phyloP scores from a whole-genome alignment of 2,797 vertebrate species.

The Gephyroberyx darwinii region DNA sequence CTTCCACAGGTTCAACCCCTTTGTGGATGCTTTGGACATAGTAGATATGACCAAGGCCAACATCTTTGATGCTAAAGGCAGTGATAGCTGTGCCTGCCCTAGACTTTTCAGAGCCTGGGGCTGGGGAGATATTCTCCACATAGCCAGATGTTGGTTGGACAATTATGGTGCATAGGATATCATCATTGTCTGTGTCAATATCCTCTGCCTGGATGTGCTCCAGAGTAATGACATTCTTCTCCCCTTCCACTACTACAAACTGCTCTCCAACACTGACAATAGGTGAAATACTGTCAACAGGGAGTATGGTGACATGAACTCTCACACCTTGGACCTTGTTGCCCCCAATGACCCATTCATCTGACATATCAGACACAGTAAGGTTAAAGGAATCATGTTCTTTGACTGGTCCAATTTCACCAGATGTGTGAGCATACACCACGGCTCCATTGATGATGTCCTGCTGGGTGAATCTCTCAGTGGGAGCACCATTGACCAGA shows the following conservation, averaged over 20 bases:
- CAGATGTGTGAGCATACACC: slow-evolving; percentile 85
- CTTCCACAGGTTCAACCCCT: slow-evolving; percentile 86
- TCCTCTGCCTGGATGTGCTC: slow-evolving; percentile 86
- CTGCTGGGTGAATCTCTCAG: slow-evolving; percentile 87
- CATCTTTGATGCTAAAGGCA: slow-evolving; percentile 87
- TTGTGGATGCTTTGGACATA: slow-evolving; percentile 93
- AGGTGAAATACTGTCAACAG: slow-evolving; percentile 86
- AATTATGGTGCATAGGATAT: slow-evolving; percentile 87
- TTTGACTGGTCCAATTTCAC: slow-evolving; percentile 87
- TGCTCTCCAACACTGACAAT: slow-evolving; percentile 79
- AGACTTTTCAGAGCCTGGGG: slow-evolving; percentile 86
- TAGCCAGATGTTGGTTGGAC: slow-evolving; percentile 88
- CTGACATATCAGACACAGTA: slow-evolving; percentile 84
- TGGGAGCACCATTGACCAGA: slow-evolving; percentile 79
- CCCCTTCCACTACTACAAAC: slow-evolving; percentile 85
- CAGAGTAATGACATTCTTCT: slow-evolving; percentile 85
- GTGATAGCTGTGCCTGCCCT: slow-evolving; percentile 85
- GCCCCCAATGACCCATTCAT: slow-evolving; percentile 84
- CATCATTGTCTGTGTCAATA: slow-evolving; percentile 85
- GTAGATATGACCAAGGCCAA: slow-evolving; percentile 80
- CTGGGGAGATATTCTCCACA: slow-evolving; percentile 89
- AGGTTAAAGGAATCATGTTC: slow-evolving; percentile 87
- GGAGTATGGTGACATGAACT: slow-evolving; percentile 86
- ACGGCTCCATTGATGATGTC: slow-evolving; percentile 87
- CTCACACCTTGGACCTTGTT: slow-evolving; percentile 85